Evolutionary conservation across 2,797 vertebrate genomes (phyloP), one percentile per base, ranked within the genome.

Genomic region (Rhinatrema bivittatum): DNA sequence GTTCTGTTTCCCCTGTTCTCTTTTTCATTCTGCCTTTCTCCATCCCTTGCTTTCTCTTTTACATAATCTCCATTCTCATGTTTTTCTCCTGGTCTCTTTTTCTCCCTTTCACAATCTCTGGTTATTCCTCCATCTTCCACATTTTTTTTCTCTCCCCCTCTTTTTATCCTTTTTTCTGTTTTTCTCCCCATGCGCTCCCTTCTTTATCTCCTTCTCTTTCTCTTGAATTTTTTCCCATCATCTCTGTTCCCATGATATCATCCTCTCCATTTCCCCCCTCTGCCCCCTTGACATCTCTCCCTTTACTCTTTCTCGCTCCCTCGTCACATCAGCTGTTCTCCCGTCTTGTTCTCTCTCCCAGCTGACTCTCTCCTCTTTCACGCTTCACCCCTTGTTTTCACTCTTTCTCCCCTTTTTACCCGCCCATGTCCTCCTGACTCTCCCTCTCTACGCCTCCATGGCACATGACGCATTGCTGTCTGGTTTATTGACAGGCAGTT

Each of bases 401-500:
- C 9, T 22, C 19, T 12, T 41, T 16, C 38, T 40, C 36, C 23
- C 32, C 32, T 13, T 5, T n/a, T 36, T 19, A 7, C 24, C 46
- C 17, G 32, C 42, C 20, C 18, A 20, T 32, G 6, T 10, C 12
- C 5, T 16, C 26, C 8, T 35, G 5, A 7, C 1, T 9, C 15
- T 21, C 42, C 25, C 8, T 50, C 25, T 47, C 54, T 12, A 51
- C 48, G 41, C 23, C n/a, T 14, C 3, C 14, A 14, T 14, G 14
- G 14, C 14, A 14, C 14, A 10, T 5, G 12, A 37, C 27, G 5
- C n/a, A n/a, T 11, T n/a, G n/a, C n/a, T n/a, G n/a, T n/a, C n/a
- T n/a, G n/a, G n/a, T n/a, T n/a, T n/a, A n/a, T n/a, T n/a, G n/a
- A 14, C 53, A 96, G 93, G 69, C 88, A 91, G 61, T 94, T 95